These are phyloP conservation scores for Bradypodion pumilum DNA, from an alignment of 2,797 vertebrate genomes.

Conservation along the genomic window DNA sequence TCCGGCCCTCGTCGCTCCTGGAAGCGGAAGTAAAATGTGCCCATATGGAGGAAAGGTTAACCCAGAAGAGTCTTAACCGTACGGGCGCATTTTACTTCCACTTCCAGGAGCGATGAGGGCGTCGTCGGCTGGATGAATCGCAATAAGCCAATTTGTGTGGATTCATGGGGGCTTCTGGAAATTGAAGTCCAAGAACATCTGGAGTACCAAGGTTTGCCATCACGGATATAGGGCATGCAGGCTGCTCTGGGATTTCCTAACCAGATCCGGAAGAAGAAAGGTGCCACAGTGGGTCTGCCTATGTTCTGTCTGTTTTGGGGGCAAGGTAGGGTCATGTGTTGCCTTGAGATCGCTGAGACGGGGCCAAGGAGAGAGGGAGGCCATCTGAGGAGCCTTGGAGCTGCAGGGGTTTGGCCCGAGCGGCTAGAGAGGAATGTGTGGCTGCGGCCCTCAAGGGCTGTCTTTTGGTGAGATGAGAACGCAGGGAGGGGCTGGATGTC, in stretches of 20 bases:
- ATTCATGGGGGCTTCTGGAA: too few relatives aligned
- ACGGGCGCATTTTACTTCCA: too few relatives aligned
- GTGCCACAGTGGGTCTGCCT: neutral
- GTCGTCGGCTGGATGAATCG: too few relatives aligned
- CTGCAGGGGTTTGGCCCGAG: neutral
- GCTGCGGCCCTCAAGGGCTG: neutral
- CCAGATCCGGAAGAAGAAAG: neutral
- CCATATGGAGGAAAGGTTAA: too few relatives aligned
- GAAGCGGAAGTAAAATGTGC: too few relatives aligned
- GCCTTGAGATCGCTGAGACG: neutral
- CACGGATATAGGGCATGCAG: neutral
- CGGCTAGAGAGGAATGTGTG: neutral
- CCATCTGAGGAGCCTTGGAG: neutral
- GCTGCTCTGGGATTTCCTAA: neutral
- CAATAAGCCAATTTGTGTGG: too few relatives aligned
- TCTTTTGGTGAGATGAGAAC: neutral
- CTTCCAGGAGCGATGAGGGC: too few relatives aligned
- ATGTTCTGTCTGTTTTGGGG: neutral
- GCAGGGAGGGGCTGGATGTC: neutral
- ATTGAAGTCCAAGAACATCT: too few relatives aligned
- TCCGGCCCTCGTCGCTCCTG: too few relatives aligned
- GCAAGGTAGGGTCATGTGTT: neutral
- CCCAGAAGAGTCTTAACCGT: too few relatives aligned
- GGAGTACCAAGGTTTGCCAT: too few relatives aligned
- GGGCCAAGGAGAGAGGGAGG: neutral